These are phyloP conservation scores for Nipponacmea schrenckii DNA, from an alignment of 2,888 invertebrate species.

Conservation along the genomic window DNA sequence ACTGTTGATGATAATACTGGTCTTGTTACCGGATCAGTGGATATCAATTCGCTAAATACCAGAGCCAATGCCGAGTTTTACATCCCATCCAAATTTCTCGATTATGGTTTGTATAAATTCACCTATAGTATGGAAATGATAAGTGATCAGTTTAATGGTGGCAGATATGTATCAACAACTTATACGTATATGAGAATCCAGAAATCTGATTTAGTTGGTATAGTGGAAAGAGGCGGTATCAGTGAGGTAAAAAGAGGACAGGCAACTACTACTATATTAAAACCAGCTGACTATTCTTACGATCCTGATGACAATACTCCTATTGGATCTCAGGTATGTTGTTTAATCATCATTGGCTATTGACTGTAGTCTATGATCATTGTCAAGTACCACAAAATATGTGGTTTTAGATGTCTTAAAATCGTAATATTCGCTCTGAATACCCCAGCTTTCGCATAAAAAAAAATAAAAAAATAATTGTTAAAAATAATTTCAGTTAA, in stretches of 20 bases:
- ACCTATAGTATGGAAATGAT: slow-evolving; percentile 59
- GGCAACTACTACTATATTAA: slow-evolving; percentile 49
- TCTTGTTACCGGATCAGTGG: slow-evolving; percentile 19
- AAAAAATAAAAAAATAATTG: too few species aligned
- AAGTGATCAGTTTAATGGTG: slow-evolving; percentile 20
- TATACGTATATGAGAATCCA: slow-evolving; percentile 54
- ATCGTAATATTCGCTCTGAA: too few species aligned
- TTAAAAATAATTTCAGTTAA: too few species aligned
- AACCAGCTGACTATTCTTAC: slow-evolving; percentile 57
- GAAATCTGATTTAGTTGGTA: slow-evolving; percentile 59
- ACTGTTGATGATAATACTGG: slow-evolving; percentile 38
- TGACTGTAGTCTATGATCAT: too few species aligned
- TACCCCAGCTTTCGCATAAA: too few species aligned
- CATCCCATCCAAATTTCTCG: slow-evolving; percentile 52
- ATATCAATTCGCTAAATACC: slow-evolving; percentile 24
- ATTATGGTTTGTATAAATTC: slow-evolving; percentile 63
- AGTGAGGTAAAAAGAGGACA: slow-evolving; percentile 29
- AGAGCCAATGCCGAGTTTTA: slow-evolving; percentile 39
- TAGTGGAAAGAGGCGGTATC: slow-evolving; percentile 53
- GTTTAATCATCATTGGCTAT: background rate
- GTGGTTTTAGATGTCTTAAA: too few species aligned
- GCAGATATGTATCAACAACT: background rate
- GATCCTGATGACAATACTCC: slow-evolving; percentile 62
- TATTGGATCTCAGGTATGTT: slow-evolving; percentile 36
- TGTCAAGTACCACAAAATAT: too few species aligned